Conservation (phyloP, 2,113 vertebrate genomes). For the Oenanthe melanoleuca region DNA sequence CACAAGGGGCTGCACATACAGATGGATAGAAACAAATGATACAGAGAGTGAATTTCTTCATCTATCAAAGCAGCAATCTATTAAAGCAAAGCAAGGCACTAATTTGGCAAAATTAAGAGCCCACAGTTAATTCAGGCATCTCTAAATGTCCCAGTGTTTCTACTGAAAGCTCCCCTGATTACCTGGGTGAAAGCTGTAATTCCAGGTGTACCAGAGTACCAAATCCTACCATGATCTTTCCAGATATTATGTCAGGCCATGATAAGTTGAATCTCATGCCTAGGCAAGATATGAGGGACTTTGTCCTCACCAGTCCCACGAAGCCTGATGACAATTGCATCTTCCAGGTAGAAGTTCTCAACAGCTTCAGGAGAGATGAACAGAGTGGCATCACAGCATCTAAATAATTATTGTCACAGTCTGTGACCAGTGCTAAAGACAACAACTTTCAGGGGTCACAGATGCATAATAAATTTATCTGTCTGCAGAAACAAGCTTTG, state of each 20-base stretch:
- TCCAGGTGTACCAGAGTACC: neutral
- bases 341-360: neutral
- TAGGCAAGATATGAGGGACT: neutral
- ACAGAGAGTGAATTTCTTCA: neutral
- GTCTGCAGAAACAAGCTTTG: neutral
- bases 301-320: neutral
- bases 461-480: neutral
- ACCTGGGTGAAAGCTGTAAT: neutral
- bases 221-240: neutral
- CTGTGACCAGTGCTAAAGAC: neutral
- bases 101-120: neutral
- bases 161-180: neutral
- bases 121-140: neutral
- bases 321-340: neutral
- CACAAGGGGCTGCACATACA: neutral
- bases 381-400: fast-evolving
- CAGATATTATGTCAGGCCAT: fast-evolving
- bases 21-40: neutral
- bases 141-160: neutral
- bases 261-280: neutral
- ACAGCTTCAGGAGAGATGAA: neutral
- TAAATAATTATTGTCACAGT: neutral
- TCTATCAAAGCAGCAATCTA: neutral
- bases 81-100: neutral
- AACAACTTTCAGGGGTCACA: neutral